Evolutionary conservation across 2,113 vertebrate species (phyloP), one percentile per base, ranked within the genome.

Genomic region (Prionailurus bengalensis): DNA sequence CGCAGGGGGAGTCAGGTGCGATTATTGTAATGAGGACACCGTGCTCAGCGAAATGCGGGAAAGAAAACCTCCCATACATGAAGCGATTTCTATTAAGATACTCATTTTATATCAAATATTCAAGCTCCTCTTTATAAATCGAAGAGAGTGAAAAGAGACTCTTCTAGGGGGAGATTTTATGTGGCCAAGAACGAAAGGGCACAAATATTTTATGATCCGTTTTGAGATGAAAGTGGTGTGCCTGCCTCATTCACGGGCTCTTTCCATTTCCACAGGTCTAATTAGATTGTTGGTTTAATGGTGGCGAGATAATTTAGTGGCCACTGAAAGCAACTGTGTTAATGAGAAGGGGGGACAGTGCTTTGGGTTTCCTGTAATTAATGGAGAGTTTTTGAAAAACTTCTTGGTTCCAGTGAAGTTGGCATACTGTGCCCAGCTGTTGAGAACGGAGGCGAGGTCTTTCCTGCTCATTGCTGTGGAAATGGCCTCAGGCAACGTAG

Each of bases 281-380:
- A 98, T 99, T 98, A 98, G 98, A 98, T 98, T 97, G 97, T 98
- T 98, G 98, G 97, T 98, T 99, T 98, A 99, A 99, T 99, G 99
- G 99, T 99, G 99, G 99, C 97, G 82, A 99, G 99, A 98, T 98
- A 98, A 99, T 99, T 99, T 99, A 99, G 98, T 98, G 98, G 98
- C 98, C 97, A 98, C 95, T 81, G 91, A 98, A 98, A 98, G 98
- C 98, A 98, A 98, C 98, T 98, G 98, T 98, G 99, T 99, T 99
- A 99, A 99, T 99, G 98, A 98, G 98, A 99, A 99, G 99, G 99
- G 97, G 98, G 98, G 99, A 99, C 98, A 98, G 98, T 99, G 98
- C 98, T 98, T 97, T 97, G 98, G 97, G 97, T 98, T 99, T 99
- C 98, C 99, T 99, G 99, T 99, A 99, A 99, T 99, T 99, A 99